Conservation (phyloP, 1,140 invertebrate species). For the Ostrea denselamellosa region DNA sequence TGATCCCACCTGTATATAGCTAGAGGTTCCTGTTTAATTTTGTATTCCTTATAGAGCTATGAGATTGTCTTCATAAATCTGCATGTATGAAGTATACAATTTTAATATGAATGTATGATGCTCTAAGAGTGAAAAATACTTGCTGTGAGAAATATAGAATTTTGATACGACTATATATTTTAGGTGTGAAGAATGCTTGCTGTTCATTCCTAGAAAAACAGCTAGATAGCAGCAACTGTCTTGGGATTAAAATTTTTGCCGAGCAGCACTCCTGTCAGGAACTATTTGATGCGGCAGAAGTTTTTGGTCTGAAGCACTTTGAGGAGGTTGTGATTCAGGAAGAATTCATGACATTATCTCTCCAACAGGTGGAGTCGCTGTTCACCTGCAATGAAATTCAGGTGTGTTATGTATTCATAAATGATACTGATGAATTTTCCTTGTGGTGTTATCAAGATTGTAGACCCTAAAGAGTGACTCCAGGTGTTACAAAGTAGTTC, state of each 20-base stretch:
- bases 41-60: no score
- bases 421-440: no score
- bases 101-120: no score
- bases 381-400: conserved; percentile 75
- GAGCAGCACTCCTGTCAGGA: conserved; percentile 72
- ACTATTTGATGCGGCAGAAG: conserved; percentile 69
- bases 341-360: conserved; percentile 72
- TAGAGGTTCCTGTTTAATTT: no score
- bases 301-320: conserved; percentile 72
- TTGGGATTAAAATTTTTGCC: conserved; percentile 79
- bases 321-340: conserved; percentile 74
- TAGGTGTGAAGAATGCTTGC: conserved; percentile 76
- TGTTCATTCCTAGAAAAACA: conserved; percentile 75
- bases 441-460: no score
- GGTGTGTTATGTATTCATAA: conserved; percentile 55
- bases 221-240: conserved; percentile 74
- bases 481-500: no score
- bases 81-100: no score
- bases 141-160: no score
- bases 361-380: conserved; percentile 73
- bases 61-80: no score
- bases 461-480: no score
- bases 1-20: no score
- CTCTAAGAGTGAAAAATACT: no score
- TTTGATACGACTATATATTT: background rate